These are phyloP conservation scores for Prolemur simus DNA, from an alignment of 2,113 vertebrate species.

Conservation along the genomic window DNA sequence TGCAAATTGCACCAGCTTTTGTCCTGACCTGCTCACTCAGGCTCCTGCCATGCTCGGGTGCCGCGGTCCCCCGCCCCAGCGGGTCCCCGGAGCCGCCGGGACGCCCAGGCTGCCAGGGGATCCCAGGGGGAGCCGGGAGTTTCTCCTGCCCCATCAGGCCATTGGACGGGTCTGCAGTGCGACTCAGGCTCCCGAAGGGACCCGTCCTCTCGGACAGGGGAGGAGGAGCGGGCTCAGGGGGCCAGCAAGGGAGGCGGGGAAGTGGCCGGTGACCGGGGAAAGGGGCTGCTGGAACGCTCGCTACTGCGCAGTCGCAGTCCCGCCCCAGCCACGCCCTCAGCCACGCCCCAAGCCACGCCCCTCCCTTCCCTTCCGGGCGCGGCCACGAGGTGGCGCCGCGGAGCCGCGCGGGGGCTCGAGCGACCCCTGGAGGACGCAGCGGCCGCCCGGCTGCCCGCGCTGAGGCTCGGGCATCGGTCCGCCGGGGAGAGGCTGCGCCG, in stretches of 20 bases:
- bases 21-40: neutral
- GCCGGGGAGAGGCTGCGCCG: too few species aligned
- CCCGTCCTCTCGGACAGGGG: neutral
- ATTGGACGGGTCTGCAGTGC: neutral
- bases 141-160: neutral
- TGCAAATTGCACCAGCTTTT: neutral
- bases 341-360: neutral
- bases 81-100: neutral
- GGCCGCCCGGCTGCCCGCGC: fast-evolving
- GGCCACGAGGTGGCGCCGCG: neutral
- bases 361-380: neutral
- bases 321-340: fast-evolving
- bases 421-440: fast-evolving
- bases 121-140: neutral
- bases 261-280: fast-evolving
- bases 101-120: neutral
- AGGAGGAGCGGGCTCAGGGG: neutral
- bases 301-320: too few species aligned
- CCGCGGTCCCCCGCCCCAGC: fast-evolving
- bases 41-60: neutral
- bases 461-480: neutral
- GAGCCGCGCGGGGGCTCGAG: fast-evolving
- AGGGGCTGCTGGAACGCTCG: fast-evolving
- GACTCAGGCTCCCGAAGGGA: neutral
- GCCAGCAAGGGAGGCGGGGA: fast-evolving